Percentiles rank a stretch among this genome's conserved stretches.
These are phyloP conservation scores for Shinisaurus crocodilurus DNA, from an alignment of 2,113 vertebrate genomes.

Conservation along the genomic window DNA sequence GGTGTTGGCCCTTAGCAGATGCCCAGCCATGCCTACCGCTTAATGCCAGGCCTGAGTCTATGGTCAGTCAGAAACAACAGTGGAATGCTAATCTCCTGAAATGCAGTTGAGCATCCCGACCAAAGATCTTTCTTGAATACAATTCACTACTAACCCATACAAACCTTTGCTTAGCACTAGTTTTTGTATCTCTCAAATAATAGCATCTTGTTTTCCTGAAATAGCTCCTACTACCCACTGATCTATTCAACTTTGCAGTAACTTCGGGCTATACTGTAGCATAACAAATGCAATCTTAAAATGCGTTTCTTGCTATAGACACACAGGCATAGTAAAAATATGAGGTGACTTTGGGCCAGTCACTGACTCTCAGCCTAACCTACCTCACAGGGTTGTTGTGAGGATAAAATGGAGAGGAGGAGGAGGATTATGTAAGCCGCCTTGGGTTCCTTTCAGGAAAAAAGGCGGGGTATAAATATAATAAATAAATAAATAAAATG, in stretches of 20 bases:
- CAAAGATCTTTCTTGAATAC: not conserved
- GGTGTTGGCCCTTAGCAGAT: too few species aligned
- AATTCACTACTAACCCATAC: not conserved
- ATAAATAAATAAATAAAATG: not conserved
- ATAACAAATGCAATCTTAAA: not conserved
- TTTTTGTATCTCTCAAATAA: not conserved
- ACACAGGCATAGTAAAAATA: not conserved
- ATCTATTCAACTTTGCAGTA: not conserved
- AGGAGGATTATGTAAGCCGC: too few species aligned
- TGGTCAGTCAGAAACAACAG: not conserved
- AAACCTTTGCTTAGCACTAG: not conserved
- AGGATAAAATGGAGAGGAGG: too few species aligned
- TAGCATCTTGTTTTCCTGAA: not conserved
- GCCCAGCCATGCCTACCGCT: too few species aligned
- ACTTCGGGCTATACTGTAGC: not conserved
- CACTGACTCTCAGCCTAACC: too few species aligned
- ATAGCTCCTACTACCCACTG: not conserved
- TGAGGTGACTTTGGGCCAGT: fast-evolving
- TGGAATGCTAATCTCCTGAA: not conserved
- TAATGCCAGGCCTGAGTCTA: too few species aligned
- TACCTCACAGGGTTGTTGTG: too few species aligned
- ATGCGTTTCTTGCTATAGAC: not conserved
- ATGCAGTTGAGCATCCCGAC: not conserved
- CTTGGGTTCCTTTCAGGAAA: too few species aligned
- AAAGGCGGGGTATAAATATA: too few species aligned